A percentile compares a stretch with the other conserved stretches of the same genome.
phyloP scores from a whole-genome alignment of 2,888 invertebrate genomes.

The Agrochola circellaris region DNA sequence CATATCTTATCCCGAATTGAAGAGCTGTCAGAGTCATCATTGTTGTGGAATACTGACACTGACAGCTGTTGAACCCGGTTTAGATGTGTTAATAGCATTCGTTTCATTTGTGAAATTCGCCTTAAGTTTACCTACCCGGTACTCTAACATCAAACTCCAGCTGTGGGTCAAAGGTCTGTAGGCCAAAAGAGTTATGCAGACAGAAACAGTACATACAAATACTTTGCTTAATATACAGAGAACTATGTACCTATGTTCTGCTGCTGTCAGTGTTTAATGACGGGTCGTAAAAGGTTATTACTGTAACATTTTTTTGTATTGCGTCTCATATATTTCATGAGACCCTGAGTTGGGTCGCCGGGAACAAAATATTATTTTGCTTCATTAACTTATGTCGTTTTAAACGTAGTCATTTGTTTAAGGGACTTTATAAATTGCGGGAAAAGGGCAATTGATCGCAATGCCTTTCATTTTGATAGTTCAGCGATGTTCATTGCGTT shows the following conservation, averaged over 20 bases:
- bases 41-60: neutral
- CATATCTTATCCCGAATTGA: neutral
- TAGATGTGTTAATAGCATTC: neutral
- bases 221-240: conserved; percentile 60
- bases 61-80: neutral
- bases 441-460: neutral
- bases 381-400: conserved; percentile 48
- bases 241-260: conserved; percentile 65
- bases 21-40: neutral
- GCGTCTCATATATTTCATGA: conserved; percentile 64
- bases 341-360: conserved; percentile 49
- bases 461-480: neutral
- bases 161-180: neutral
- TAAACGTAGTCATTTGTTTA: conserved; percentile 44
- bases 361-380: conserved; percentile 43
- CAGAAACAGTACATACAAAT: conserved; percentile 7
- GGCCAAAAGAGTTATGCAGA: neutral
- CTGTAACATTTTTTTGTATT: conserved; percentile 74
- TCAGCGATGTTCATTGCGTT: neutral
- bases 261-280: conserved; percentile 81
- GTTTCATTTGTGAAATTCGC: neutral
- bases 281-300: conserved; percentile 78
- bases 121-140: neutral
- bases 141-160: neutral
- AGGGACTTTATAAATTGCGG: neutral